These are phyloP conservation scores for Gambusia holbrooki DNA, from an alignment of 2,113 vertebrate species.

Conservation along the genomic window DNA sequence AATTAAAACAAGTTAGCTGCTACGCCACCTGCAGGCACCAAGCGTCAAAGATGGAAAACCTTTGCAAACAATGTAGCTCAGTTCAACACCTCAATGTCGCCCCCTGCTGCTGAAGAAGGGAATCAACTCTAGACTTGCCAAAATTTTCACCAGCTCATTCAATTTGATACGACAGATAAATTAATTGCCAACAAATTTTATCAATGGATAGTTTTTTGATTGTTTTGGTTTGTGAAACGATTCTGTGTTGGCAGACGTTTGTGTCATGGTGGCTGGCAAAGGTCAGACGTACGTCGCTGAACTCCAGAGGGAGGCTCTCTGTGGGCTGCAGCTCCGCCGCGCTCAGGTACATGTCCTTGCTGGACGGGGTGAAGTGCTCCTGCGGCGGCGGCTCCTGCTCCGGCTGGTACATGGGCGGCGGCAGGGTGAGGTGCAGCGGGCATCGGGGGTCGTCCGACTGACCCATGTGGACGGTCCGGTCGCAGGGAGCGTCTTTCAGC, in stretches of 20 bases:
- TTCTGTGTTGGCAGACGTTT: too few relatives aligned
- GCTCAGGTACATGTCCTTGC: slow-evolving; percentile 92
- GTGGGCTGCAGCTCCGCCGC: slow-evolving; percentile 96
- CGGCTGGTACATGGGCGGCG: slow-evolving; percentile 90
- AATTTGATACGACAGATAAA: too few relatives aligned
- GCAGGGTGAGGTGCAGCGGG: slow-evolving; percentile 89
- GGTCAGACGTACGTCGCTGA: slow-evolving; percentile 87
- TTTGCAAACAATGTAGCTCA: not conserved
- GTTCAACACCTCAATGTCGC: not conserved
- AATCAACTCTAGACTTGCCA: not conserved
- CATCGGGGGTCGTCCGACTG: slow-evolving; percentile 93
- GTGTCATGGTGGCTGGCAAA: too few relatives aligned
- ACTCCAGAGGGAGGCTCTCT: slow-evolving; percentile 93
- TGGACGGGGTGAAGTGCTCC: slow-evolving; percentile 81
- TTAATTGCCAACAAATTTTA: too few relatives aligned
- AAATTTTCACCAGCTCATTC: not conserved
- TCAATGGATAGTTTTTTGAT: too few relatives aligned
- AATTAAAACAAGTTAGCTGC: too few relatives aligned
- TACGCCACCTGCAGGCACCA: too few relatives aligned
- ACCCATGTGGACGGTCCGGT: slow-evolving; percentile 88
- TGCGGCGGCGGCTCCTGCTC: slow-evolving; percentile 87
- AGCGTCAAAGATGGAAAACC: not conserved
- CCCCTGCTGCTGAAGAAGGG: not conserved
- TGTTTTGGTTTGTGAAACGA: too few relatives aligned
- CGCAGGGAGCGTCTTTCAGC: slow-evolving; percentile 89